phyloP scores from a whole-genome alignment of 2,113 vertebrate species.

The Ictalurus punctatus region DNA sequence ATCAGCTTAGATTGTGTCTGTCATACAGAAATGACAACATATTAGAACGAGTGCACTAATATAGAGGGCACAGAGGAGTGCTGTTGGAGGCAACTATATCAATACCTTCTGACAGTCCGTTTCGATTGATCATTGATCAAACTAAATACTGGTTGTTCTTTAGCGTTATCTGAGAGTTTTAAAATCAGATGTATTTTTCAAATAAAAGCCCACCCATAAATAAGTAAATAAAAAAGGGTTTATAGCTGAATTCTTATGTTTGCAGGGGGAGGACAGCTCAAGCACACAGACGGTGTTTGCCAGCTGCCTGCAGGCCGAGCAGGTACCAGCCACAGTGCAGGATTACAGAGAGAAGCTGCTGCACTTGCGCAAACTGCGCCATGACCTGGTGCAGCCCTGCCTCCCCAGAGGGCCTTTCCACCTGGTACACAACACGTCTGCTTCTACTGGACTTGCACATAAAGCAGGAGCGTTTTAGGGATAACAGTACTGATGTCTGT shows the following conservation, averaged over 20 bases:
- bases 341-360: constrained; percentile 96
- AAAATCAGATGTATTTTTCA: neutral
- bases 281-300: constrained; percentile 80
- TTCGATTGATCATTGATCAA: neutral
- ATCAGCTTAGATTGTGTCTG: neutral
- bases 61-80: neutral
- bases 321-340: constrained; percentile 87
- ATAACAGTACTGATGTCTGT: neutral
- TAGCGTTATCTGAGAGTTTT: neutral
- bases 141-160: neutral
- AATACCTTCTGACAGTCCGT: neutral
- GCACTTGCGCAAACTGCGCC: constrained; percentile 87
- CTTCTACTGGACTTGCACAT: neutral
- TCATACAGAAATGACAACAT: neutral
- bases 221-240: neutral
- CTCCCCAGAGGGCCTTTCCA: constrained; percentile 77
- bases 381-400: constrained; percentile 80
- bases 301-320: constrained; percentile 85
- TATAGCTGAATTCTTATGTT: neutral
- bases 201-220: neutral
- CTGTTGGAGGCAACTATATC: neutral
- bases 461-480: neutral
- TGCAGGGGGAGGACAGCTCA: constrained; percentile 73
- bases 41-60: neutral
- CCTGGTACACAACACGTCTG: constrained; percentile 58